These are phyloP conservation scores for Nudaria mundana DNA, from an alignment of 2,888 invertebrate genomes.

Conservation along the genomic window DNA sequence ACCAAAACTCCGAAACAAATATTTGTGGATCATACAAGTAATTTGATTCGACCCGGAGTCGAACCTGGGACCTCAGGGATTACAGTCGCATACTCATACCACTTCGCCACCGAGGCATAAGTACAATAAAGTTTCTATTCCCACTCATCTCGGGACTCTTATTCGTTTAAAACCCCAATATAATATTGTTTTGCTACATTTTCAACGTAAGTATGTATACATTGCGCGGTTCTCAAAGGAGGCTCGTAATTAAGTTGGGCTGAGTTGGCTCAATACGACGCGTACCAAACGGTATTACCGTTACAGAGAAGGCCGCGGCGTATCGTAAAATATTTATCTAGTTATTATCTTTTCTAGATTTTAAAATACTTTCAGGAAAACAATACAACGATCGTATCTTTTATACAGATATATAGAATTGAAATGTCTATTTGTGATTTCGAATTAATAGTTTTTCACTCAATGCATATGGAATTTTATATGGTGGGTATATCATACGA, in stretches of 20 bases:
- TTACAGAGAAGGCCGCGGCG: constrained; percentile 2
- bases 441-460: too few relatives aligned
- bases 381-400: too few relatives aligned
- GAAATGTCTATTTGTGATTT: too few relatives aligned
- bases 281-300: constrained; percentile 40
- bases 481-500: too few relatives aligned
- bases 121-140: constrained; percentile 12
- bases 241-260: constrained; percentile 50
- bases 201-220: constrained; percentile 31
- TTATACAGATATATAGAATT: too few relatives aligned
- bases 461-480: not conserved
- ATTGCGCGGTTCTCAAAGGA: constrained; percentile 42
- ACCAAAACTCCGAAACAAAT: too few relatives aligned
- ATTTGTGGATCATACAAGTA: too few relatives aligned
- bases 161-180: constrained; percentile 29
- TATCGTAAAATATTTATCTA: constrained; percentile 36
- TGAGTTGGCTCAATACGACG: constrained; percentile 42
- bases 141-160: constrained; percentile 16
- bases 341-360: not conserved
- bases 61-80: too few relatives aligned
- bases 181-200: constrained; percentile 44
- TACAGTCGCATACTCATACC: too few relatives aligned
- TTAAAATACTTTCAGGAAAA: constrained; percentile 1
- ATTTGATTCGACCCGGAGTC: too few relatives aligned
- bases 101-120: too few relatives aligned